Conservation (phyloP, 2,113 vertebrate species). For the Orientallactaga bullata region DNA sequence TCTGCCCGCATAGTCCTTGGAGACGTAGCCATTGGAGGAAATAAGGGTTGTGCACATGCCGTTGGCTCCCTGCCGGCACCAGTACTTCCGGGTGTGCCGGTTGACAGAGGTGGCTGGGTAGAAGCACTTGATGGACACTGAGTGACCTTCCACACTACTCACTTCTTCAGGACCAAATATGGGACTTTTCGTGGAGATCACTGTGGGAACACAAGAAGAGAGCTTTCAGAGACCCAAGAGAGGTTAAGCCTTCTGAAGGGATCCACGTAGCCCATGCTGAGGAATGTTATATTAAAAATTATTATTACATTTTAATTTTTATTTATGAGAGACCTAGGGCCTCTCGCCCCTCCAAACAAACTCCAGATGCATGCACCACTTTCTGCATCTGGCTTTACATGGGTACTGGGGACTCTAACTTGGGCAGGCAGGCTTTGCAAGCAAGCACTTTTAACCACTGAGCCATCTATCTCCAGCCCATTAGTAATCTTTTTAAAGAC, state of each 20-base stretch:
- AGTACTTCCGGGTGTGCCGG: slow-evolving; percentile 85
- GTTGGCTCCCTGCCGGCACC: slow-evolving; percentile 71
- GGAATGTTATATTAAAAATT: not conserved
- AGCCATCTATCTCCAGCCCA: not conserved
- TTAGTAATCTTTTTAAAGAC: not conserved
- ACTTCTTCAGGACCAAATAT: slow-evolving; percentile 86
- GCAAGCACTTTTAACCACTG: too few species aligned
- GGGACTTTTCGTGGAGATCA: slow-evolving; percentile 75
- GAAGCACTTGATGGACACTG: slow-evolving; percentile 79
- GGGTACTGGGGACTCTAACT: too few species aligned
- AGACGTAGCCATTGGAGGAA: slow-evolving; percentile 51
- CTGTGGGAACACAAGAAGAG: slow-evolving; percentile 65
- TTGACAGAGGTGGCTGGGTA: slow-evolving; percentile 83
- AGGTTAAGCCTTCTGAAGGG: not conserved
- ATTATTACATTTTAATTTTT: too few species aligned
- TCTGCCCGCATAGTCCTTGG: not conserved
- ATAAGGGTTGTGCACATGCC: slow-evolving; percentile 71
- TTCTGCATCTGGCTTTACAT: too few species aligned
- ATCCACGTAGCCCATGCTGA: not conserved
- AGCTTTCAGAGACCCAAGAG: not conserved
- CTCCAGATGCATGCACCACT: too few species aligned
- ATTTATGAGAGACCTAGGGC: too few species aligned
- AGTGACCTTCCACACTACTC: not conserved
- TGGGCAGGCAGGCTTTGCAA: too few species aligned
- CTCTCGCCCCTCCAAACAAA: too few species aligned